Base-by-base conservation (phyloP, 2,888 invertebrate genomes). In the Acanthoscelides obtectus region DNA sequence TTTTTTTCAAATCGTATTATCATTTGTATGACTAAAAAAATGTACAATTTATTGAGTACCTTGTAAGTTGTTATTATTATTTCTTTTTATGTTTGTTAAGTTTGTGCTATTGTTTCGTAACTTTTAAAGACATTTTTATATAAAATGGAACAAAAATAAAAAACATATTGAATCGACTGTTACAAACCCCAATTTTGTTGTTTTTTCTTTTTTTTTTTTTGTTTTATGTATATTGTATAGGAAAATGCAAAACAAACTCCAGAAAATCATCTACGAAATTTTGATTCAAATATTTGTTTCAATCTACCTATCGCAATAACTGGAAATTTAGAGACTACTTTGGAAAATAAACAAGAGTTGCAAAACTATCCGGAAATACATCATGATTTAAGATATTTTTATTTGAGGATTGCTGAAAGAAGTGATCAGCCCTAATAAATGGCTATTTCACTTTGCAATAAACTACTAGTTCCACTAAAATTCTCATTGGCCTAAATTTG, bases 111-210 rank as follows among this genome's bases (percentile, higher is more conserved):
- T 73, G 74, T 73, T 73, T 75, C 74, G 74, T 69, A 75, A 75
- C 74, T 76, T 22, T 22, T 72, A 70, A 71, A 69, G 70, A 72
- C 71, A 74, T 72, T 75, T 76, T 76, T 74, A 68, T 67, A 73
- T 70, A 70, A 75, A 75, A 73, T 68, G 66, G 68, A 71, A 74
- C 69, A 70, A 69, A 72, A 71, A 70, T 71, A 70, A 27, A 67
- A 70, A 70, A 73, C 72, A 72, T 69, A 69, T 72, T 77, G 77
- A 80, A 81, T 79, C 79, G 81, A 82, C 81, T 80, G 80, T 80
- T 80, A 77, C 79, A 80, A 82, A 81, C 80, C 82, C 81, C 79
- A 78, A 78, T 79, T 79, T 77, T 75, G 78, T 81, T 77, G 77
- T 12, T 12, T 45, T 45, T 45, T 45, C 17, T 45, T 6, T 12